Base-by-base conservation (phyloP, 2,797 vertebrate species). In the Catamblyrhynchus diadema region DNA sequence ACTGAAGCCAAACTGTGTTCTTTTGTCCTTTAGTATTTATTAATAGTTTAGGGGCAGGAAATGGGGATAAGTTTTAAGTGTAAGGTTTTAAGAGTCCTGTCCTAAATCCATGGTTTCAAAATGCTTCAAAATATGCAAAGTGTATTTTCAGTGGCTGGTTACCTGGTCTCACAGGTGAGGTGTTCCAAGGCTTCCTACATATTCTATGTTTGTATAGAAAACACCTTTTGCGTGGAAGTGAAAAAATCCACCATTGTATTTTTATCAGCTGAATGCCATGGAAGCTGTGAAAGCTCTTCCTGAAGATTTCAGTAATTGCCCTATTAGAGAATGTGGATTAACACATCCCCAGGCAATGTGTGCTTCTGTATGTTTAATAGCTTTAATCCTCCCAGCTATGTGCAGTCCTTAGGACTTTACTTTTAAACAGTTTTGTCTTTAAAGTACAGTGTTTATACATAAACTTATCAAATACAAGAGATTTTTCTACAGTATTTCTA, bases 1-100 rank as follows among this genome's bases (percentile, higher is more conserved):
- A 80, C 57, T 95, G 89, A 95, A 96, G 86, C 94, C 84, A 94
- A 94, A 86, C 57, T 84, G 53, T 90, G 62, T 81, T 93, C 88
- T 87, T 93, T 86, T 86, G 94, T 94, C 77, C 85, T 88, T 93
- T 71, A 88, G 42, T 41, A 56, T 81, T 91, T 95, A 81, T 90
- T 92, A 95, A 78, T 93, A 86, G 56, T 85, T 47, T 65, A 11
- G 35, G 64, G 30, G 65, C 2, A 18, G 65, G 57, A 81, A 70
- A 9, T 6, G 10, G 30, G 28, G 23, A 22, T 62, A 27, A 48
- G 6, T 61, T 93, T 66, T 56, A 70, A 73, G 39, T 67, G 62
- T 35, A 37, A 72, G 18, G 18, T 24, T 81, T 86, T 86, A 30
- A n/a, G 27, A 61, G 28, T 57, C 37, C 62, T 88, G 24, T 66